Conservation (phyloP, 2,888 invertebrate species). For the Zygogramma bicolorata region DNA sequence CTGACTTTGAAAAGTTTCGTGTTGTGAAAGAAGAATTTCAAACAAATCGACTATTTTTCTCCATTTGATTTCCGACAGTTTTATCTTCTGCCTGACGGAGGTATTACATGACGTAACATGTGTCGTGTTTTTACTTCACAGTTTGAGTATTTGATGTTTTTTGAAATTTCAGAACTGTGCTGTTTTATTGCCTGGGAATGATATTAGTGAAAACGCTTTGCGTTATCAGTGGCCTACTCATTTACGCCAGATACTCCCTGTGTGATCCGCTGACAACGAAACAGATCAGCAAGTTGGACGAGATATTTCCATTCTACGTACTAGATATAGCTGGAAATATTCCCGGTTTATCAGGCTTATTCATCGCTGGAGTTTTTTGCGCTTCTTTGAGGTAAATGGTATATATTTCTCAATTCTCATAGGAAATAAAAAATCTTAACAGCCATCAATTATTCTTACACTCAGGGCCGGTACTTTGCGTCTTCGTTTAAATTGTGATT, state of each 20-base stretch:
- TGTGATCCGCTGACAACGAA: constrained; percentile 75
- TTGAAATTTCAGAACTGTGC: constrained; percentile 57
- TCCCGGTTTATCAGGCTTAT: constrained; percentile 80
- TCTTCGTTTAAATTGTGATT: too few relatives aligned
- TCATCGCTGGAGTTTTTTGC: constrained; percentile 81
- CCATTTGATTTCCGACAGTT: too few relatives aligned
- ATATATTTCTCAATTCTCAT: too few relatives aligned
- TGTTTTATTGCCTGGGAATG: constrained; percentile 50
- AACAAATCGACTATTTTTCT: too few relatives aligned
- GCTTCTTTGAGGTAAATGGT: constrained; percentile 78
- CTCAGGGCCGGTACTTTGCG: too few relatives aligned
- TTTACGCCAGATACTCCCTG: constrained; percentile 74
- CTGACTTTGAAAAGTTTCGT: too few relatives aligned
- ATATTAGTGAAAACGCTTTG: constrained; percentile 69
- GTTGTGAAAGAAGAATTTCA: too few relatives aligned
- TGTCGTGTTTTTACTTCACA: too few relatives aligned
- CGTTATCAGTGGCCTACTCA: constrained; percentile 72
- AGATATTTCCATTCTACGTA: constrained; percentile 76
- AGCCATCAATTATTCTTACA: too few relatives aligned
- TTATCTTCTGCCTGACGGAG: too few relatives aligned
- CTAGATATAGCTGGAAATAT: constrained; percentile 76
- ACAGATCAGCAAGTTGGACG: constrained; percentile 71
- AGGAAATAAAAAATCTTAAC: too few relatives aligned
- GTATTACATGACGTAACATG: too few relatives aligned
- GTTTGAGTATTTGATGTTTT: background rate